Percentiles rank a stretch among this genome's conserved stretches.
Evolutionary conservation across 2,797 vertebrate genomes (phyloP).

Genomic region (Oryzias dopingdopingensis): DNA sequence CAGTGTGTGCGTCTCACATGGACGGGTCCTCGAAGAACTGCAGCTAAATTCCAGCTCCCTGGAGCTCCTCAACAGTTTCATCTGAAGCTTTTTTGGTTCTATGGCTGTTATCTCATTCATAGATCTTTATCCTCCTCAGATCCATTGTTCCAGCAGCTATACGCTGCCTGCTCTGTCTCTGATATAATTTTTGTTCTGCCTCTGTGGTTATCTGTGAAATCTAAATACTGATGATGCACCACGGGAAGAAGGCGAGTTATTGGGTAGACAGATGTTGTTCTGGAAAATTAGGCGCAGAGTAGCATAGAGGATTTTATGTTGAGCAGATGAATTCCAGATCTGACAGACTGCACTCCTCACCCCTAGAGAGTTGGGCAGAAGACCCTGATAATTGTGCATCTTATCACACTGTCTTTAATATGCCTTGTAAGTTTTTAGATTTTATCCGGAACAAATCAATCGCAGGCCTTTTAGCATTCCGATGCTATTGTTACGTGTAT

Average conservation of each 20-base stretch:
- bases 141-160: not conserved
- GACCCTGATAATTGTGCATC: conserved; percentile 22
- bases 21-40: not conserved
- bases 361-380: conserved; percentile 35
- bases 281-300: conserved; percentile 54
- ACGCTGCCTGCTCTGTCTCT: not conserved
- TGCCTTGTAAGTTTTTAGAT: conserved; percentile 14
- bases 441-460: conserved; percentile 26
- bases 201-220: conserved; percentile 7
- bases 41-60: not conserved
- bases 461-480: not conserved
- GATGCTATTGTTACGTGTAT: conserved; percentile 26
- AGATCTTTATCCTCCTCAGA: not conserved
- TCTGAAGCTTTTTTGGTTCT: not conserved
- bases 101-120: not conserved
- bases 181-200: conserved; percentile 6
- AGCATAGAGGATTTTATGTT: conserved; percentile 46
- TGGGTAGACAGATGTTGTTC: conserved; percentile 60
- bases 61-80: not conserved
- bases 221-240: conserved; percentile 22
- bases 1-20: not conserved
- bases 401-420: conserved; percentile 24
- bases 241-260: conserved; percentile 39
- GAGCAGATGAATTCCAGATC: conserved; percentile 48
- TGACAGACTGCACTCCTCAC: conserved; percentile 38